These are phyloP conservation scores for Apaloderma vittatum DNA, from an alignment of 2,113 vertebrate genomes.

Conservation along the genomic window DNA sequence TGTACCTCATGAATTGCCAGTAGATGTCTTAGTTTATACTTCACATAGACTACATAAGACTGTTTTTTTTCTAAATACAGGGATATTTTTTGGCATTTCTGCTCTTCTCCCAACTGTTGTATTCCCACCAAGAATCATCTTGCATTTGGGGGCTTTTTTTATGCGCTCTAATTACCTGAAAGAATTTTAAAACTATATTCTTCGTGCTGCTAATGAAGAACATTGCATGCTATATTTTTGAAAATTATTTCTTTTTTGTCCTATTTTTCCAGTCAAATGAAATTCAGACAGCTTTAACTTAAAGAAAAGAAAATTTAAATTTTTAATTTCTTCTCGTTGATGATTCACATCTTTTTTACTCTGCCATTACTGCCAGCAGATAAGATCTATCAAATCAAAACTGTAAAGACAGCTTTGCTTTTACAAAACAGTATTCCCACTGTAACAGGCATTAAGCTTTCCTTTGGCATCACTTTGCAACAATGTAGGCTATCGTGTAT, in stretches of 20 bases:
- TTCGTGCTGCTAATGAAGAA: neutral
- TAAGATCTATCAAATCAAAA: neutral
- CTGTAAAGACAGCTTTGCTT: neutral
- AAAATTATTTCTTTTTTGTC: neutral
- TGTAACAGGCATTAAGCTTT: neutral
- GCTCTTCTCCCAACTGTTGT: neutral
- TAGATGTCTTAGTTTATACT: neutral
- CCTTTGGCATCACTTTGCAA: neutral
- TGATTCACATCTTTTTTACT: neutral
- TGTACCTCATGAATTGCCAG: neutral
- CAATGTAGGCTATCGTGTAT: neutral
- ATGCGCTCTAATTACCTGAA: neutral
- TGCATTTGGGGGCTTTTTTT: neutral
- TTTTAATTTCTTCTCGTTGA: neutral
- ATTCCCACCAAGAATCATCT: neutral
- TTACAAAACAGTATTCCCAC: no score
- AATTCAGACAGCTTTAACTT: neutral
- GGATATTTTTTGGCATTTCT: neutral
- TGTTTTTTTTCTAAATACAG: neutral
- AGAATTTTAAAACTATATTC: neutral
- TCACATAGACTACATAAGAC: neutral
- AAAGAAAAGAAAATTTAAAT: neutral
- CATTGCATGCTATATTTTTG: neutral
- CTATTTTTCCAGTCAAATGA: neutral
- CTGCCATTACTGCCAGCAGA: neutral